Conservation (phyloP, 2,797 vertebrate genomes). For the Allobates femoralis region DNA sequence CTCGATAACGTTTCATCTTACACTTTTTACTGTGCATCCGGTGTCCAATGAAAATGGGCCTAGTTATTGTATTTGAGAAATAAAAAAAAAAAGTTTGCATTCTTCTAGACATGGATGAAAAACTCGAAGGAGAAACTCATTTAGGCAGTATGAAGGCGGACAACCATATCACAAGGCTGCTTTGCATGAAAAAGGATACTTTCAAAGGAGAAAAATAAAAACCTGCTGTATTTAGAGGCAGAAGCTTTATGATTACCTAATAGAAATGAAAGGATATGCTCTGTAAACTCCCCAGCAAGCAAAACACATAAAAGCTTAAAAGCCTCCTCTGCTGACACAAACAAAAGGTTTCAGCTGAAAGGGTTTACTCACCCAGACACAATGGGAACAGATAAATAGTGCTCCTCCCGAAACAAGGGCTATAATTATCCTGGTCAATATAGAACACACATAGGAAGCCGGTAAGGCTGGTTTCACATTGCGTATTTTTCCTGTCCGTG, state of each 20-base stretch:
- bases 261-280: conserved; percentile 1
- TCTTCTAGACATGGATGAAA: neutral
- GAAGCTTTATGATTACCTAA: conserved; percentile 9
- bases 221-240: neutral
- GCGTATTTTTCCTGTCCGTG: no score
- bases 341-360: conserved; percentile 46
- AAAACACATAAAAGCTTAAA: conserved; percentile 46
- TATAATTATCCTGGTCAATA: conserved; percentile 31
- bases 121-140: neutral
- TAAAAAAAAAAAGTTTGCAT: neutral
- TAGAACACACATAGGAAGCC: neutral
- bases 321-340: conserved; percentile 49
- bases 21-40: no score
- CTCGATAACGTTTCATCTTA: no score
- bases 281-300: conserved; percentile 29
- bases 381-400: conserved; percentile 40
- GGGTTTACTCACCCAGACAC: conserved; percentile 40
- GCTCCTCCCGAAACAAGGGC: neutral
- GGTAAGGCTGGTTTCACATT: neutral
- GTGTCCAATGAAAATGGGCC: no score
- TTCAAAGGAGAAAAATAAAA: neutral
- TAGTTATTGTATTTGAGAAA: no score
- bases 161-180: neutral
- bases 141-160: neutral
- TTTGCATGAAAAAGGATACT: no score